phyloP scores from a whole-genome alignment of 1,140 invertebrate species.

The Trichomalopsis sarcophagae region DNA sequence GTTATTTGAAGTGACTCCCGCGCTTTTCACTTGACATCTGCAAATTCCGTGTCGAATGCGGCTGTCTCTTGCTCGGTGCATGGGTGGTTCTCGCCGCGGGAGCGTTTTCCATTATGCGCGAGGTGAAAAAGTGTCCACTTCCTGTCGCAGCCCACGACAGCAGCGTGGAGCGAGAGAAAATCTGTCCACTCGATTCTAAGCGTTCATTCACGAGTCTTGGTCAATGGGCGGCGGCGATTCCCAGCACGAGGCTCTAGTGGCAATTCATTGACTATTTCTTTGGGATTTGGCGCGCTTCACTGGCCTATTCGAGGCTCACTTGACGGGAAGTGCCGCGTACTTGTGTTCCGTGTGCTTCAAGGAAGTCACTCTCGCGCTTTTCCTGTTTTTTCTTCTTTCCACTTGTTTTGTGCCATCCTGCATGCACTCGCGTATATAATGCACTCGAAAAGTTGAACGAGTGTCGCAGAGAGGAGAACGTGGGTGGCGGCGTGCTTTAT shows the following conservation, averaged over 20 bases:
- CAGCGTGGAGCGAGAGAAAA: neutral
- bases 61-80: neutral
- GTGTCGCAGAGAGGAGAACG: neutral
- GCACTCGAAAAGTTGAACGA: too few relatives aligned
- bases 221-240: conserved; percentile 22
- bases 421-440: neutral
- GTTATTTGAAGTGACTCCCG: conserved; percentile 42
- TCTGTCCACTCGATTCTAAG: neutral
- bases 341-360: conserved; percentile 38
- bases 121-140: conserved; percentile 58
- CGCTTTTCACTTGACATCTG: conserved; percentile 58
- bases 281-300: conserved; percentile 64
- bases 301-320: conserved; percentile 63
- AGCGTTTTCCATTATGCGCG: conserved; percentile 48
- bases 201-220: neutral
- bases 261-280: conserved; percentile 68
- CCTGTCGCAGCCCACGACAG: conserved; percentile 15
- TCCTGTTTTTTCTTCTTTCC: conserved; percentile 6
- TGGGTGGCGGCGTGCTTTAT: neutral
- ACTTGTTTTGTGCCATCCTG: neutral
- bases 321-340: conserved; percentile 59
- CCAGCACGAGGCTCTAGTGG: conserved; percentile 58
- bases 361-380: conserved; percentile 31
- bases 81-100: conserved; percentile 17
- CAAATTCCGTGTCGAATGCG: conserved; percentile 60